Conservation (phyloP, 2,797 vertebrate genomes). For the Mus spretus region DNA sequence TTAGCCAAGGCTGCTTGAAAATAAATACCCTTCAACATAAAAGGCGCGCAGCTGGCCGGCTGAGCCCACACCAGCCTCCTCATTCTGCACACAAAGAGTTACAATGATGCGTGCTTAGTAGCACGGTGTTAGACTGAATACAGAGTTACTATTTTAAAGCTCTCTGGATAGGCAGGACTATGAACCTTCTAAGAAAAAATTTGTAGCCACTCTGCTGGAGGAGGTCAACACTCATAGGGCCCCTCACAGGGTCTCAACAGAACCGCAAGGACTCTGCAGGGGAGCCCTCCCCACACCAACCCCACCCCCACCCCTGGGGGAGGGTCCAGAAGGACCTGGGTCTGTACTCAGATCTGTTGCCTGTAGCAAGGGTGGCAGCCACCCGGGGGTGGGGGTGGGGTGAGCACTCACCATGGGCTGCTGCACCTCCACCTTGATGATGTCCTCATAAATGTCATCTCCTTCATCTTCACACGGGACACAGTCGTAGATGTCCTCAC, state of each 20-base stretch:
- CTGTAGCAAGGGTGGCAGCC: not conserved
- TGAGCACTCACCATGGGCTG: constrained; percentile 95
- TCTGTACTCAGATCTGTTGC: not conserved
- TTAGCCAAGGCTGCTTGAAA: not conserved
- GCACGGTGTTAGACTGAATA: not conserved
- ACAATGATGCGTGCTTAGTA: not conserved
- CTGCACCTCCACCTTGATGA: constrained; percentile 99
- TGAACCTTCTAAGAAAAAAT: constrained; percentile 4
- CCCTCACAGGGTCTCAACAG: fast-evolving
- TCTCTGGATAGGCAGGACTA: not conserved
- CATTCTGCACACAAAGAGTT: not conserved
- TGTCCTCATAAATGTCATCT: constrained; percentile 99
- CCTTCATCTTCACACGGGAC: constrained; percentile 98
- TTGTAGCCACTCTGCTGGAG: fast-evolving
- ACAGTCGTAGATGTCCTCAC: constrained; percentile 99
- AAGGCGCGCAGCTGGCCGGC: constrained; percentile 24
- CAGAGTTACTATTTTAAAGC: constrained; percentile 5
- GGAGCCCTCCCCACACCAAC: not conserved
- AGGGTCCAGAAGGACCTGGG: fast-evolving
- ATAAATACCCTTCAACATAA: not conserved
- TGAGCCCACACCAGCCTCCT: not conserved
- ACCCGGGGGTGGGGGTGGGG: not conserved
- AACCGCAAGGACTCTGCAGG: not conserved
- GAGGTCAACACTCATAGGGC: fast-evolving
- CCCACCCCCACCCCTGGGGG: fast-evolving